Percentiles rank a stretch among this genome's conserved stretches.
Evolutionary conservation across 2,797 vertebrate species (phyloP).

Genomic region (Odontamblyopus lacepedii): DNA sequence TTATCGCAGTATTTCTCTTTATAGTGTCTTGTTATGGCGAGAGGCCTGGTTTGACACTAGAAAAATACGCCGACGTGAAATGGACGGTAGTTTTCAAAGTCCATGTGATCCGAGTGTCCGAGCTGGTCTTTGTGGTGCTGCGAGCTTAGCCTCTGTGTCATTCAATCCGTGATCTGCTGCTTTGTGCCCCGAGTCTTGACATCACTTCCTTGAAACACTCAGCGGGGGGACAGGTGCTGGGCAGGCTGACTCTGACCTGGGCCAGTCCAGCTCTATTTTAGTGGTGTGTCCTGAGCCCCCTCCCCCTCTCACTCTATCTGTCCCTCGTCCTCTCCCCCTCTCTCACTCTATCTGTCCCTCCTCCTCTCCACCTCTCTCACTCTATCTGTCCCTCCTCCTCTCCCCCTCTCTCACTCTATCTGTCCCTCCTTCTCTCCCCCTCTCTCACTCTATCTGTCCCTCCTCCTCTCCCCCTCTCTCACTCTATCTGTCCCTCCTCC

Average conservation of each 20-base stretch:
- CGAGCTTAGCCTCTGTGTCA: slow-evolving; percentile 53
- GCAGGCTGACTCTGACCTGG: slow-evolving; percentile 62
- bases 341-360: slow-evolving; percentile 5
- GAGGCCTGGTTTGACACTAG: too few species aligned
- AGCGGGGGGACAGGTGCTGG: slow-evolving; percentile 69
- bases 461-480: too few species aligned
- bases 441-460: too few species aligned
- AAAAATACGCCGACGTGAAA: slow-evolving; percentile 1
- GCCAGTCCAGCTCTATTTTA: slow-evolving; percentile 69
- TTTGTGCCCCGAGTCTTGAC: slow-evolving; percentile 60
- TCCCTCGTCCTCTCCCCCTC: background rate
- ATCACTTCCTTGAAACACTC: slow-evolving; percentile 73
- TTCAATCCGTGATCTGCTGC: slow-evolving; percentile 51
- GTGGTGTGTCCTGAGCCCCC: slow-evolving; percentile 45
- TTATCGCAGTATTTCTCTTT: too few species aligned
- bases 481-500: too few species aligned
- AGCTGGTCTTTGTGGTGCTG: slow-evolving; percentile 28
- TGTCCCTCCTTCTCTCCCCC: too few species aligned
- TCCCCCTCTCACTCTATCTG: slow-evolving; percentile 39
- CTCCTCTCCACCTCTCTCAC: too few species aligned
- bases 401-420: too few species aligned
- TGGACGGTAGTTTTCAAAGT: slow-evolving; percentile 5
- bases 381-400: too few species aligned
- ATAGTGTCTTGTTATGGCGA: too few species aligned
- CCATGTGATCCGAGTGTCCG: slow-evolving; percentile 15